Evolutionary conservation across 2,888 invertebrate genomes (phyloP).

Genomic region (Dugesia japonica): DNA sequence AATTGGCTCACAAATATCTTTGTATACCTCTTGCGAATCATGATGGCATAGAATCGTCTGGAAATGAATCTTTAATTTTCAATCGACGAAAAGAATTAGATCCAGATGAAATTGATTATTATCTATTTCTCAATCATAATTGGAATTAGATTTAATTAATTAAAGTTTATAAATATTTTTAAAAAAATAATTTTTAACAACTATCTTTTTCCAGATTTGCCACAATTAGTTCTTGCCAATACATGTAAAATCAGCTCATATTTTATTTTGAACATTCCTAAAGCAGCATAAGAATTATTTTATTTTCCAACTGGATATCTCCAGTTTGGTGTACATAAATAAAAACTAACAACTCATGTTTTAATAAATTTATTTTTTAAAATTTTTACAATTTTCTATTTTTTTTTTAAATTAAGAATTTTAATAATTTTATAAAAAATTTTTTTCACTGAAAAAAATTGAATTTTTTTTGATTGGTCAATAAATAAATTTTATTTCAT

Average conservation of each 20-base stretch:
- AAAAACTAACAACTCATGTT: neutral
- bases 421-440: no score
- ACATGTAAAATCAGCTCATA: constrained; percentile 20
- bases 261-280: constrained; percentile 11
- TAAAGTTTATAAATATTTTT: no score
- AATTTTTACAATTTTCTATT: no score
- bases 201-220: neutral
- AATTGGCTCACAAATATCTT: constrained; percentile 25
- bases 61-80: neutral
- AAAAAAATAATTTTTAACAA: no score
- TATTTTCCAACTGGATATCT: constrained; percentile 7
- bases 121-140: constrained; percentile 27
- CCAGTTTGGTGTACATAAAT: neutral
- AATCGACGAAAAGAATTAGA: constrained; percentile 25
- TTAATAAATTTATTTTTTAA: constrained; percentile 7
- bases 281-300: constrained; percentile 20
- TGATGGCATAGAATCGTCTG: neutral
- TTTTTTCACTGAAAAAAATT: no score
- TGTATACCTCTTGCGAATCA: constrained; percentile 25
- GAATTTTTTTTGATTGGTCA: no score
- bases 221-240: constrained; percentile 10
- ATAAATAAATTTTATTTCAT: no score
- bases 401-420: no score
- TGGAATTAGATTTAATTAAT: constrained; percentile 22
- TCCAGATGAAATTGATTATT: constrained; percentile 29